Percentiles rank a stretch among this genome's conserved stretches.
Evolutionary conservation across 1,140 invertebrate genomes (phyloP).

Genomic region (Neoseiulus cucumeris): DNA sequence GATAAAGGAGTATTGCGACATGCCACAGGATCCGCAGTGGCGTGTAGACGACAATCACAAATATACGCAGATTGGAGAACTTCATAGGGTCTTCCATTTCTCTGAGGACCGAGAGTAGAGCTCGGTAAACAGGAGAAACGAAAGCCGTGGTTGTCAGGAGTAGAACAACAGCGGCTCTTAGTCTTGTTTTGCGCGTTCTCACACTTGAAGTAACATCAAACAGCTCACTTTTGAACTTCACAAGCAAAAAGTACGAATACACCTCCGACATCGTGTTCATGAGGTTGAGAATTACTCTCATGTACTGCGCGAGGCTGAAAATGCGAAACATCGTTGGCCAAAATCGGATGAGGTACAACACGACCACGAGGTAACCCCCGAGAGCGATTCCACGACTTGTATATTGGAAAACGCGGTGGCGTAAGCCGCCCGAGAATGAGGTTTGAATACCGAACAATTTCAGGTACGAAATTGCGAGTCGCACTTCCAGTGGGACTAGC

Average conservation of each 20-base stretch:
- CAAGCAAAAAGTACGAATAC: background rate
- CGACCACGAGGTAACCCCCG: background rate
- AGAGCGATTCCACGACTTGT: background rate
- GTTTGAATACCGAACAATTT: too few species aligned
- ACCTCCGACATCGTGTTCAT: background rate
- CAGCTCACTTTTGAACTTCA: background rate
- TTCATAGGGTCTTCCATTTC: background rate
- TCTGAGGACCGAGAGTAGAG: background rate
- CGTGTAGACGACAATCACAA: background rate
- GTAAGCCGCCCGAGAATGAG: background rate
- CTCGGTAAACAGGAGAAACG: background rate
- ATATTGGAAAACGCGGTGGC: background rate
- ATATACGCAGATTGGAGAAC: background rate
- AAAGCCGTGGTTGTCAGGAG: background rate
- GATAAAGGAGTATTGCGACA: background rate
- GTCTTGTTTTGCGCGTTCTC: background rate
- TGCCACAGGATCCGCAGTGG: background rate
- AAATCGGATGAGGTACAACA: background rate
- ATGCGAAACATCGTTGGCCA: background rate
- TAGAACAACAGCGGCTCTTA: background rate
- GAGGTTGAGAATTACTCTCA: background rate
- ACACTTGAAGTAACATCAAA: background rate
- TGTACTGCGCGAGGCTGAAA: background rate
- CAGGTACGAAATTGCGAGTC: too few species aligned
- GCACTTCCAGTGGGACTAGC: too few species aligned